Percentiles rank a stretch among this genome's conserved stretches.
Conservation (phyloP, 1,140 invertebrate species). For the Caerostris darwini region DNA sequence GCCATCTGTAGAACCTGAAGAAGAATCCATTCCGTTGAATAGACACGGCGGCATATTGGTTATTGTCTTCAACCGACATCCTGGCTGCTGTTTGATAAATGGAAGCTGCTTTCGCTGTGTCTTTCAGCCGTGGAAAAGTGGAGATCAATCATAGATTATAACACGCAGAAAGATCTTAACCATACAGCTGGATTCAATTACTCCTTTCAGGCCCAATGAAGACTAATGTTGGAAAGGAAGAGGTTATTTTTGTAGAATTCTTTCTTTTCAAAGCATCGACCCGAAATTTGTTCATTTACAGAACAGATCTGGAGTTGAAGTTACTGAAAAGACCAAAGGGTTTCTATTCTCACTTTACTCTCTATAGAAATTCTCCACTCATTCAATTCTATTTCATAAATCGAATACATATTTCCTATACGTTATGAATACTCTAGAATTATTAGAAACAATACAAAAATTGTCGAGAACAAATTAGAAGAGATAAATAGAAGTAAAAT, state of each 20-base stretch:
- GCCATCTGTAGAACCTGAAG: neutral
- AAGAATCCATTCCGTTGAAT: neutral
- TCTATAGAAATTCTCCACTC: no score
- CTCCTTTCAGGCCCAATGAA: neutral
- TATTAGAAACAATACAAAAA: no score
- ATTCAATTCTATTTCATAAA: no score
- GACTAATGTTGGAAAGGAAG: neutral
- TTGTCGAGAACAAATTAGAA: no score
- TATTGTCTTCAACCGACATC: constrained; percentile 32
- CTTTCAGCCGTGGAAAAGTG: neutral
- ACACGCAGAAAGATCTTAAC: neutral
- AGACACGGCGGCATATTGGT: constrained; percentile 28
- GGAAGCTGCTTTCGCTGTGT: neutral
- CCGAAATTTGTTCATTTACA: no score
- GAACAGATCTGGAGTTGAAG: no score
- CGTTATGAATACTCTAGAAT: no score
- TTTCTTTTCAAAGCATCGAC: no score
- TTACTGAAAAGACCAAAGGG: no score
- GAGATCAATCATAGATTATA: constrained; percentile 5
- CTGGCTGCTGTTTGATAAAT: constrained; percentile 20
- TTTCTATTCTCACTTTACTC: no score
- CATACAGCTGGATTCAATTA: constrained; percentile 11
- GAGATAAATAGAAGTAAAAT: no score
- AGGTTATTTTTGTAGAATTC: neutral
- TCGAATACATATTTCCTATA: no score